Conservation (phyloP, 2,113 vertebrate species). For the Rhadina sibilatrix region DNA sequence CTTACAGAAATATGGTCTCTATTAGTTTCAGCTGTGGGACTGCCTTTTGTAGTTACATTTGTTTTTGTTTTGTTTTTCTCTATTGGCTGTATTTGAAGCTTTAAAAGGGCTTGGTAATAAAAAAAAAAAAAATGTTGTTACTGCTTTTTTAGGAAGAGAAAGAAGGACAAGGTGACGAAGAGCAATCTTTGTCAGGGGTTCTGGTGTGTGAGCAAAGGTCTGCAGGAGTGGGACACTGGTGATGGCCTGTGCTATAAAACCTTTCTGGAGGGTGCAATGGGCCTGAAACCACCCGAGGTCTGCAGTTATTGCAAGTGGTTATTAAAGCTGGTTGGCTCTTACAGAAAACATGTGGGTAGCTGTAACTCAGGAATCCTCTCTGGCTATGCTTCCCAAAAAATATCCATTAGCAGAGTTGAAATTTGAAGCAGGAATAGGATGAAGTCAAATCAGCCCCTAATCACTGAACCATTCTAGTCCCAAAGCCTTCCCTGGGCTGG, state of each 20-base stretch:
- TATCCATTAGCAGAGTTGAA: neutral
- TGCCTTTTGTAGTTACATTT: neutral
- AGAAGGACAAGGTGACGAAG: neutral
- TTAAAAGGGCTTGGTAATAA: neutral
- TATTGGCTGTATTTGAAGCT: neutral
- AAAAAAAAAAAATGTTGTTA: neutral
- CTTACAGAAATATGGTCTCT: neutral
- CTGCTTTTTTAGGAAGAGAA: neutral
- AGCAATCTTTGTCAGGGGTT: neutral
- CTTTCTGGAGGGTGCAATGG: neutral
- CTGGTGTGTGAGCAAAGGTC: neutral
- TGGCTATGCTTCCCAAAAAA: neutral
- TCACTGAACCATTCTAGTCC: neutral
- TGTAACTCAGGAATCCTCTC: neutral
- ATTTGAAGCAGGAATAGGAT: neutral
- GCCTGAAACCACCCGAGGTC: neutral
- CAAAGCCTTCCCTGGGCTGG: neutral
- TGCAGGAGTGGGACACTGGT: neutral
- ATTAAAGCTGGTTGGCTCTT: neutral
- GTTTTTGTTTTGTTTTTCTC: neutral
- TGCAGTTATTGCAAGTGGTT: neutral
- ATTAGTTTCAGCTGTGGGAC: conserved; percentile 11
- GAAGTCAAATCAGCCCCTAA: neutral
- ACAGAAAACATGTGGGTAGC: neutral
- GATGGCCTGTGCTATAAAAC: neutral